Evolutionary conservation across 2,888 invertebrate species (phyloP), one percentile per base, ranked within the genome.

Genomic region (Gnatocerus cornutus): DNA sequence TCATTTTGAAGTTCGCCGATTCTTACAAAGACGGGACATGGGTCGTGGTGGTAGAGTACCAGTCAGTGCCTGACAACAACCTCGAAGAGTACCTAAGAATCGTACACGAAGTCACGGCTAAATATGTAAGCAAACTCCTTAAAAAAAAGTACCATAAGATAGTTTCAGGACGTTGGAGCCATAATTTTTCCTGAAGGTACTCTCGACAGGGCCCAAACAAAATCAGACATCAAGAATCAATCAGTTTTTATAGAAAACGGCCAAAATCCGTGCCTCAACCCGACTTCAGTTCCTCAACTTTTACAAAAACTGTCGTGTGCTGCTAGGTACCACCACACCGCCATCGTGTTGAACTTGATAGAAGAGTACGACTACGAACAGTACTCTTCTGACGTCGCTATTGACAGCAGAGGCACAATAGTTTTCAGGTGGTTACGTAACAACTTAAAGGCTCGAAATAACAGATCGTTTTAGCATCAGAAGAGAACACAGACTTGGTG

Each of bases 261-360:
- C 13, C 12, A 43, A 9, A 33, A 58, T 12, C 58, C 43, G 3
- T 58, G 58, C 9, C 21, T 16, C 7, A n/a, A 7, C 1, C 13
- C 37, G 12, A 0, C 4, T 14, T 3, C 3, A 1, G 41, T 29
- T 30, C 63, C 63, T 7, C 1, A 5, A 29, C 41, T 8, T 7
- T 3, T 63, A 1, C 52, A 63, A n/a, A 52, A 8, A 27, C 29
- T 63, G 9, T 63, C 63, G 0, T 63, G 63, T 30, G 53, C 53
- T 14, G 63, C 63, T 13, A 2, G n/a, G 1, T 13, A 52, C 3
- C 27, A 53, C 37, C 1, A 53, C 3, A 12, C 13, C 4, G 9
- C 4, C 0, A 52, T 63, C 29, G 27, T 53, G 9, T 41, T 63
- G 8, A 63, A 63, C 21, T 3, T 50, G 10, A 63, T 63, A 3